phyloP scores from a whole-genome alignment of 2,888 invertebrate species.

The Cataglyphis rosenhaueri region DNA sequence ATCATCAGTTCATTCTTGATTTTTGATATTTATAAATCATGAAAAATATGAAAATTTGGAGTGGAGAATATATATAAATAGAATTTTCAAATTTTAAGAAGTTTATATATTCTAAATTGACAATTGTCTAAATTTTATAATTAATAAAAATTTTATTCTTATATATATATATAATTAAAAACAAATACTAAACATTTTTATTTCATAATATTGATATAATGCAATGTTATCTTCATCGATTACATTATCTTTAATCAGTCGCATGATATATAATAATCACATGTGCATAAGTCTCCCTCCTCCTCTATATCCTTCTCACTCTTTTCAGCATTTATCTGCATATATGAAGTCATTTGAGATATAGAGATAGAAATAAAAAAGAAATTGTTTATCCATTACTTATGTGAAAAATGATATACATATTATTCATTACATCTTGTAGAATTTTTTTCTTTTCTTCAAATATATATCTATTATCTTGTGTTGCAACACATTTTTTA shows the following conservation, averaged over 20 bases:
- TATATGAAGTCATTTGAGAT: not conserved
- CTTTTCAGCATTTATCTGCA: not conserved
- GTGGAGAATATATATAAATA: not conserved
- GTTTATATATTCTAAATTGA: not conserved
- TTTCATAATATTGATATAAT: not conserved
- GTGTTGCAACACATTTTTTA: not conserved
- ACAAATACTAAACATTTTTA: too few relatives aligned
- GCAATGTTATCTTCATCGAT: not conserved
- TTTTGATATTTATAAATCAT: not conserved
- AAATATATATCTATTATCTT: not conserved
- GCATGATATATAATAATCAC: not conserved
- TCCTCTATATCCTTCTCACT: not conserved
- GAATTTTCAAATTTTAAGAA: not conserved
- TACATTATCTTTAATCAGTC: not conserved
- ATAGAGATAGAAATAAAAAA: not conserved
- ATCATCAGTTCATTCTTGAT: not conserved
- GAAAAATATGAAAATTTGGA: not conserved
- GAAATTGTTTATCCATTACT: not conserved
- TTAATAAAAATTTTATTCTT: not conserved
- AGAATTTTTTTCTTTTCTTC: not conserved
- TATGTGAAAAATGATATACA: not conserved
- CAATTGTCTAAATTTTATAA: not conserved
- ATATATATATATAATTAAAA: too few relatives aligned
- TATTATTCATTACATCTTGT: not conserved
- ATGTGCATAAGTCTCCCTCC: not conserved